Base-by-base conservation (phyloP, 53 echinoderm and acorn worm species). In the Holothuria scabra region DNA sequence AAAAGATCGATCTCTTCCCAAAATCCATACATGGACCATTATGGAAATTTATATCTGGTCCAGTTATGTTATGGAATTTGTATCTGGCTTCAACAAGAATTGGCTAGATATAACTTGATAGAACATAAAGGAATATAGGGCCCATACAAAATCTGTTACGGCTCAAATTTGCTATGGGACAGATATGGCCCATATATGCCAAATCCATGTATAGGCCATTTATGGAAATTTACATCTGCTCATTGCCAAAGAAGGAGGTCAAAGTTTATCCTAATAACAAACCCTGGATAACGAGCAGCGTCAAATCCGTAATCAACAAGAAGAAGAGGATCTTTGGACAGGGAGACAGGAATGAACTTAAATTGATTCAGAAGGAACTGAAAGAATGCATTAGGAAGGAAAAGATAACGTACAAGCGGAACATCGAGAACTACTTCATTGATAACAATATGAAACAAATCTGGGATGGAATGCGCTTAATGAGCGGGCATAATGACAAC, bases 401-500 rank as follows among this genome's bases (percentile, higher is more conserved):
- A 37, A 18, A 38, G 26, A n/a, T 3, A 37, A 34, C n/a, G 26
- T 79, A 79, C 58, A 79, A 79, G 59, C 11, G 59, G 10, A 79
- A 79, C 19, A 33, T 58, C 26, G 80, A 58, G 37, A 20, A 3
- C 26, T 66, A 66, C 20, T 46, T 66, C 5, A 66, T 20, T 8
- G 74, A 72, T 26, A 85, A 38, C 44, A 48, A 72, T 22, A 72
- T 72, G 74, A 72, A 24, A 26, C 46, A 72, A 1, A 61, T 61
- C 1, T 74, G 75, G 75, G 59, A 85, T 8, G 60, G 85, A 34
- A 24, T 74, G 62, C 59, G 46, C 19, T 49, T 72, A 60, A 61
- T 85, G 85, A 85, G 84, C 12, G 67, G 84, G 52, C 69, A 28
- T 30, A 28, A 58, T 21, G 55, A 30, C 28, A 55, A 69, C 13